phyloP scores from a whole-genome alignment of 2,797 vertebrate genomes.

The Malacoraja senta region DNA sequence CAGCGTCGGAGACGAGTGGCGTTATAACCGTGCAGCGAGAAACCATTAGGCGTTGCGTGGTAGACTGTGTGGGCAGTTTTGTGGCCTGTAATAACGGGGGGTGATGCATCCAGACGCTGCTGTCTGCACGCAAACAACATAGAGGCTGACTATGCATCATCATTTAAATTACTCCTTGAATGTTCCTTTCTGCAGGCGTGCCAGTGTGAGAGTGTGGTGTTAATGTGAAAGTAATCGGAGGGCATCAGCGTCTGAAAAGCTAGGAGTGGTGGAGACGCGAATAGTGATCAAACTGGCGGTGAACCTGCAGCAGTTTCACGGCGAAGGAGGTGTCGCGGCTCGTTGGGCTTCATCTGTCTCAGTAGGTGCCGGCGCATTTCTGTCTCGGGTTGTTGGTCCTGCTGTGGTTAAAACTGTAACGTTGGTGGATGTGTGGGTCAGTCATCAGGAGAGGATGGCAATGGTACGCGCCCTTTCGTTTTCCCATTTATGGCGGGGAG shows the following conservation, averaged over 20 bases:
- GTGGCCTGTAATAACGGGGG: neutral
- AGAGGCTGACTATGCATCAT: neutral
- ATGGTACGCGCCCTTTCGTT: neutral
- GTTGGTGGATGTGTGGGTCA: neutral
- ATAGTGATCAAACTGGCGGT: neutral
- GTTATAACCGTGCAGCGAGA: neutral
- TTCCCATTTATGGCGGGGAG: neutral
- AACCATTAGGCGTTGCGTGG: neutral
- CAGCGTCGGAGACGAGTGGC: neutral
- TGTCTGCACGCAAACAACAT: neutral
- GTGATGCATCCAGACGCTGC: neutral
- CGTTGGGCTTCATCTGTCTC: neutral
- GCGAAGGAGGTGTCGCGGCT: neutral
- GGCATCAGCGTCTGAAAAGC: neutral
- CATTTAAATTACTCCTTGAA: neutral
- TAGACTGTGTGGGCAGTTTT: neutral
- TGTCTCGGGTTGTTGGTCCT: neutral
- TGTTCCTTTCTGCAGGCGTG: neutral
- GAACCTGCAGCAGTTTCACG: neutral
- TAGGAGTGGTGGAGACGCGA: neutral
- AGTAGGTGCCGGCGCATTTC: neutral
- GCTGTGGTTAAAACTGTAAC: neutral
- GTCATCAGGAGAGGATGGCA: neutral
- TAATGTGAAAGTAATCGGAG: neutral
- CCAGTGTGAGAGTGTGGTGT: neutral